phyloP scores from a whole-genome alignment of 2,113 vertebrate genomes.

The Entelurus aequoreus region DNA sequence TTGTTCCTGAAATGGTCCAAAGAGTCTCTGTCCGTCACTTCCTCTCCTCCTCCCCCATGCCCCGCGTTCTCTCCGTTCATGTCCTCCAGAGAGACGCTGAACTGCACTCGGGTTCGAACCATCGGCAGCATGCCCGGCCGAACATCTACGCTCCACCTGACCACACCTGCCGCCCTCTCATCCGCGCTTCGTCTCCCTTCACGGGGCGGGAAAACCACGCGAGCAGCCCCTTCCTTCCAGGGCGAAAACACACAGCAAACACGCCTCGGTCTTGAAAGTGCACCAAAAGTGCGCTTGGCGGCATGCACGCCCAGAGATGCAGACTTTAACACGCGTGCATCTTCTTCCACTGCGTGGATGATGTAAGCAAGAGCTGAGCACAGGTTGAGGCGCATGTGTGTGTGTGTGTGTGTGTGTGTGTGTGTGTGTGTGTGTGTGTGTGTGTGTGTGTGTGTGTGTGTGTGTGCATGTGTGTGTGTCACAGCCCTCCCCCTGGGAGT shows the following conservation, averaged over 20 bases:
- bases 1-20: constrained; percentile 53
- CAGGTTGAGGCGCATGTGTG: constrained; percentile 36
- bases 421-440: constrained; percentile 37
- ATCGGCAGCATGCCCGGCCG: constrained; percentile 90
- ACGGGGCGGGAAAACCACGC: no score
- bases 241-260: neutral
- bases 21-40: constrained; percentile 48
- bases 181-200: neutral
- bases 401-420: constrained; percentile 32
- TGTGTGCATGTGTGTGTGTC: constrained; percentile 36
- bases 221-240: no score
- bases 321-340: constrained; percentile 30
- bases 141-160: neutral
- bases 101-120: constrained; percentile 95
- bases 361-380: constrained; percentile 50
- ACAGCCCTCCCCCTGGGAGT: constrained; percentile 54
- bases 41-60: constrained; percentile 60
- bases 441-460: constrained; percentile 35
- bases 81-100: constrained; percentile 96
- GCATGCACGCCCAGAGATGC: constrained; percentile 17
- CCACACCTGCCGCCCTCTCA: neutral
- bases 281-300: constrained; percentile 11
- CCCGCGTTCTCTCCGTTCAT: constrained; percentile 82
- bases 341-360: constrained; percentile 46
- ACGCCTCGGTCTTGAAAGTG: constrained; percentile 3